Evolutionary conservation across 2,797 vertebrate genomes (phyloP), one percentile per base, ranked within the genome.

Genomic region (Rhinophrynus dorsalis): DNA sequence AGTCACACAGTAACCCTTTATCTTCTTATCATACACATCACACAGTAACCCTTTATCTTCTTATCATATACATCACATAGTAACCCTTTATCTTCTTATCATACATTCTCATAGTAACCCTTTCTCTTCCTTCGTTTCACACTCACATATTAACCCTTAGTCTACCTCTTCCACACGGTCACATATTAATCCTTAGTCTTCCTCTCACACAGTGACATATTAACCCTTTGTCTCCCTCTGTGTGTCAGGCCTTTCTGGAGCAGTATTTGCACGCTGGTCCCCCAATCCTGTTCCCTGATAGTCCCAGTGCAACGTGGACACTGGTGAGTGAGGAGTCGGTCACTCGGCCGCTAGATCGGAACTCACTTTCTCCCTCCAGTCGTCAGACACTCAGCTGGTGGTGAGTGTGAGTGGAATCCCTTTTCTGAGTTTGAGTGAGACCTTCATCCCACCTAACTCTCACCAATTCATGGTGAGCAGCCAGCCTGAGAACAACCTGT

Each of bases 181-280:
- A n/a, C n/a, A n/a, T n/a, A n/a, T n/a, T n/a, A n/a, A n/a, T n/a
- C n/a, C n/a, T n/a, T n/a, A n/a, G n/a, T n/a, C n/a, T n/a, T n/a
- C n/a, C n/a, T n/a, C n/a, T n/a, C n/a, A n/a, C n/a, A n/a, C n/a
- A n/a, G n/a, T n/a, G n/a, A n/a, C n/a, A n/a, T n/a, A n/a, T n/a
- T n/a, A n/a, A n/a, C n/a, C n/a, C n/a, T n/a, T n/a, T n/a, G n/a
- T n/a, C n/a, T n/a, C n/a, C n/a, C n/a, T n/a, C n/a, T n/a, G n/a
- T n/a, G n/a, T n/a, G n/a, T n/a, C 84, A 99, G 97, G 96, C 96
- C 59, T 99, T 99, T 81, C 92, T 99, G 2, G 96, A 98, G 78
- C 90, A 94, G 68, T 99, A 98, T 84, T 90, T 99, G 77, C 83
- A 74, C 13, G 89, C 96, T 0, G 94, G 97, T 56, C 95, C 97